Base-by-base conservation (phyloP, 2,797 vertebrate species). In the Sebastes minor region DNA sequence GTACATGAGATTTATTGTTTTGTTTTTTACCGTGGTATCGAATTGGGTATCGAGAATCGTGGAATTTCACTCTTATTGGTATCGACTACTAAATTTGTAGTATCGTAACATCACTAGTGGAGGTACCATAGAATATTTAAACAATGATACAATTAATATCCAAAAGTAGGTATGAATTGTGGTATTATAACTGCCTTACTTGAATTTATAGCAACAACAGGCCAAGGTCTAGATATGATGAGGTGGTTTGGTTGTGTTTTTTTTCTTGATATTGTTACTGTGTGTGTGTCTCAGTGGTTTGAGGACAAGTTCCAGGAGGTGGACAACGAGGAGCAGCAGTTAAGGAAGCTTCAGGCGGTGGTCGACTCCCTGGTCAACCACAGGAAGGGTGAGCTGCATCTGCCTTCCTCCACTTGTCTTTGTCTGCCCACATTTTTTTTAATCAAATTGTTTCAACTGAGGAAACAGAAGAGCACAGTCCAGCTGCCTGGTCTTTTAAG, bases 241-340 rank as follows among this genome's bases (percentile, higher is more conserved):
- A 71, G n/a, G 16, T 49, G n/a, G 55, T 55, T 59, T 53, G 63
- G 11, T 52, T 62, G 18, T 55, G 25, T 53, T 35, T 46, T 46
- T 53, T 20, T 5, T 60, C 8, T 16, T 70, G 11, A 27, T 10
- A 6, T 30, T 60, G 35, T 35, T 67, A 42, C 38, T 70, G 22
- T 14, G 2, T 32, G 30, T 86, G 76, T 86, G 71, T 89, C 30
- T 88, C 92, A 99, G 98, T 99, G 98, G 98, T 99, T 99, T 74
- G 98, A 99, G 92, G 97, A 99, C 92, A 99, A 98, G 90, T 95
- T 98, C 63, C 98, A 98, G 92, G 98, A 99, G 91, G 97, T 99
- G 82, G 98, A 99, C 65, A 96, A 91, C 0, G 97, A 99, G 89
- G 98, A 99, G 82, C 98, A 98, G 94, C 97, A 98, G 87, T 89